These are phyloP conservation scores for Metellina segmentata DNA, from an alignment of 2,888 invertebrate species.

Conservation along the genomic window DNA sequence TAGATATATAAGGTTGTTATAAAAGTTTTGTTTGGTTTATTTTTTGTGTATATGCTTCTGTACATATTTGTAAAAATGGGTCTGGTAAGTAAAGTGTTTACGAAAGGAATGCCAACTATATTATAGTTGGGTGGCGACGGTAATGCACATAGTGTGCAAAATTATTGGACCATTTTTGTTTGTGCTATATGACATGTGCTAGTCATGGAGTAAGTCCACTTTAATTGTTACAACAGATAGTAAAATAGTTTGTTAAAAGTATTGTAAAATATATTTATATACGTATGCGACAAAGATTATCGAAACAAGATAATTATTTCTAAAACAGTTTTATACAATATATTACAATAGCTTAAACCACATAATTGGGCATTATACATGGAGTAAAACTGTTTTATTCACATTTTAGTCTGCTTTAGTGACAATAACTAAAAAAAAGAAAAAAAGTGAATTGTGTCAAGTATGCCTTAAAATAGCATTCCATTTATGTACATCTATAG, in stretches of 20 bases:
- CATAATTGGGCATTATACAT: not conserved
- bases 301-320: not conserved
- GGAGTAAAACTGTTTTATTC: not conserved
- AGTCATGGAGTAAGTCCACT: not conserved
- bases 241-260: not conserved
- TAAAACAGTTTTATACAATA: not conserved
- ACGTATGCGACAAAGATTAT: not conserved
- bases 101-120: not conserved
- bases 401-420: no score
- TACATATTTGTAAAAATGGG: not conserved
- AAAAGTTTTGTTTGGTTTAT: not conserved
- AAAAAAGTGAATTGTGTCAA: not conserved
- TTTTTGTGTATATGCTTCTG: not conserved
- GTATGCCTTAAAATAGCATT: slow-evolving; percentile 52
- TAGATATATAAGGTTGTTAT: no score
- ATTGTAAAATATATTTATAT: not conserved
- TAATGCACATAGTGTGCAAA: not conserved
- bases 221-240: not conserved
- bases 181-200: not conserved
- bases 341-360: not conserved
- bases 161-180: not conserved
- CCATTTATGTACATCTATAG: slow-evolving; percentile 42
- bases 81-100: not conserved
- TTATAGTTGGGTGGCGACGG: no score
- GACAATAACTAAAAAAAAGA: not conserved